Evolutionary conservation across 2,113 vertebrate genomes (phyloP).

Genomic region (Nymphicus hollandicus): DNA sequence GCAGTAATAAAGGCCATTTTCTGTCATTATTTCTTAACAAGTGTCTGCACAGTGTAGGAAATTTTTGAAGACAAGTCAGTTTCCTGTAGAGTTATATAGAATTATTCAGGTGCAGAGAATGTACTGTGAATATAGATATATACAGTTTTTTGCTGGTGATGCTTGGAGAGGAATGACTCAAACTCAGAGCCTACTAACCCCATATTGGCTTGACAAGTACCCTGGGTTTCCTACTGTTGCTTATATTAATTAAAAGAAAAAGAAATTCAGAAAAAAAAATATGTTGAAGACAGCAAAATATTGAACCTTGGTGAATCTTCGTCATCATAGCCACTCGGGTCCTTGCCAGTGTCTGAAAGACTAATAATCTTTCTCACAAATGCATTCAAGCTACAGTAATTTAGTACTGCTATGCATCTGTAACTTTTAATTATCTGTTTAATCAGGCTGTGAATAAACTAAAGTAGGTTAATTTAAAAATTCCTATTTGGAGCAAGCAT

Average conservation of each 20-base stretch:
- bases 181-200: neutral
- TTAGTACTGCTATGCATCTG: constrained; percentile 53
- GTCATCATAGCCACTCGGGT: neutral
- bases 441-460: constrained; percentile 69
- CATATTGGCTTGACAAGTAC: constrained; percentile 11
- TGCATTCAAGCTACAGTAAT: constrained; percentile 48
- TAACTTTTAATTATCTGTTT: constrained; percentile 74
- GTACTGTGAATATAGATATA: neutral
- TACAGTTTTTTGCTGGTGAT: neutral
- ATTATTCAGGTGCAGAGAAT: constrained; percentile 26
- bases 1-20: constrained; percentile 26
- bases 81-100: constrained; percentile 47
- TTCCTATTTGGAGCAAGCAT: constrained; percentile 54
- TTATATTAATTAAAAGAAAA: constrained; percentile 41
- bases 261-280: neutral
- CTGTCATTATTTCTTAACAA: constrained; percentile 56
- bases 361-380: constrained; percentile 35
- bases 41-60: constrained; percentile 21
- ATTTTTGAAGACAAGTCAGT: constrained; percentile 50
- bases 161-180: neutral
- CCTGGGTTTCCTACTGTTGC: neutral
- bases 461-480: constrained; percentile 70
- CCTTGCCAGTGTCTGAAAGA: constrained; percentile 7
- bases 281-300: constrained; percentile 23
- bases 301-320: neutral